Evolutionary conservation across 2,888 invertebrate genomes (phyloP).

Genomic region (Nephrotoma appendiculata): DNA sequence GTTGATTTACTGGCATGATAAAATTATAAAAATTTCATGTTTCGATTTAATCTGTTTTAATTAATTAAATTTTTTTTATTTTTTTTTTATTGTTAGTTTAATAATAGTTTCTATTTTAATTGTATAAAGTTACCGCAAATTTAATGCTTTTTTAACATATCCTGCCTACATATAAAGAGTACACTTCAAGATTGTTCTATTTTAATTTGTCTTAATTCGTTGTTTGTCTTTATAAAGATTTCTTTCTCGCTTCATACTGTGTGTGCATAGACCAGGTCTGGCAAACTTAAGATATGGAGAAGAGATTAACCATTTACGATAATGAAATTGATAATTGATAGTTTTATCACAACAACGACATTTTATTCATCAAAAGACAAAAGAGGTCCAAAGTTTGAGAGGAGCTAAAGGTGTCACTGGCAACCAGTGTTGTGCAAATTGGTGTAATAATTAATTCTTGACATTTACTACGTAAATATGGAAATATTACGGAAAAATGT

Average conservation of each 20-base stretch:
- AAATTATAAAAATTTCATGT: not conserved
- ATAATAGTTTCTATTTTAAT: not conserved
- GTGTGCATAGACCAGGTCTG: not conserved
- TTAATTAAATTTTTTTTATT: not conserved
- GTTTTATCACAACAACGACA: no score
- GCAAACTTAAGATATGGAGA: not conserved
- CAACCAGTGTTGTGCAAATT: no score
- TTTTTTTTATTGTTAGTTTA: not conserved
- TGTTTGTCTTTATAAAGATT: not conserved
- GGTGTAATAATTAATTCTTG: no score
- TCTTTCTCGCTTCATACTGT: not conserved
- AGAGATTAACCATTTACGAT: no score
- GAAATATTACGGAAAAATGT: no score
- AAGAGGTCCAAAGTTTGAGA: no score
- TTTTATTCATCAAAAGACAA: no score
- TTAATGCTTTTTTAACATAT: not conserved
- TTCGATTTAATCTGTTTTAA: not conserved
- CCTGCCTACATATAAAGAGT: not conserved
- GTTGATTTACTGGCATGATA: not conserved
- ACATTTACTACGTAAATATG: no score
- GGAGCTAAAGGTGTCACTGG: no score
- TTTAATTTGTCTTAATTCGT: not conserved
- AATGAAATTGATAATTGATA: no score
- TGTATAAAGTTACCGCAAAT: not conserved
- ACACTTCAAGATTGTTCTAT: not conserved